Evolutionary conservation across 2,888 invertebrate genomes (phyloP).

Genomic region (Villa cingulata): DNA sequence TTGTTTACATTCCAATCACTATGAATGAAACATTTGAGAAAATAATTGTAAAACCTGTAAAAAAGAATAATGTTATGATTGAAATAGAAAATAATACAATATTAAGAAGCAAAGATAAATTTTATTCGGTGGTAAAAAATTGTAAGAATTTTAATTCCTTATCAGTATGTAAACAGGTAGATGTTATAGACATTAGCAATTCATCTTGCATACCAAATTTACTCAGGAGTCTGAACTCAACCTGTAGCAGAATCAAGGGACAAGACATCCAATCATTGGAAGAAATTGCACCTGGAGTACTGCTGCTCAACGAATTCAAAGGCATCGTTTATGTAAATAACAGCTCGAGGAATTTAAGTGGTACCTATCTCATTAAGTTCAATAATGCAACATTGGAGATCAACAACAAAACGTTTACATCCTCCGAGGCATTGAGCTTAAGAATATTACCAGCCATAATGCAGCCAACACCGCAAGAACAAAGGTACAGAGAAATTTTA

Average conservation of each 20-base stretch:
- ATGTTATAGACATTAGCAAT: conserved; percentile 10
- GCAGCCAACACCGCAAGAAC: conserved; percentile 7
- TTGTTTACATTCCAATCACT: conserved; percentile 14
- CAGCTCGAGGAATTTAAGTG: not conserved
- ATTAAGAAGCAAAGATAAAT: conserved; percentile 9
- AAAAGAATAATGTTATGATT: conserved; percentile 4
- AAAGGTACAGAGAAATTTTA: conserved; percentile 9
- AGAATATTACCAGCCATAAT: conserved; percentile 11
- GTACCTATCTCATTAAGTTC: conserved; percentile 5
- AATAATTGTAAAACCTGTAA: conserved; percentile 10
- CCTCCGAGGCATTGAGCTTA: conserved; percentile 5
- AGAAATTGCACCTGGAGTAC: conserved; percentile 10
- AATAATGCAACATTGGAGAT: conserved; percentile 7
- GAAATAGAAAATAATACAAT: conserved; percentile 9
- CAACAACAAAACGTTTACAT: conserved; percentile 7
- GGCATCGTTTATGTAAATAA: not conserved
- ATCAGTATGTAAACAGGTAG: conserved; percentile 8
- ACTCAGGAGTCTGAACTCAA: conserved; percentile 10
- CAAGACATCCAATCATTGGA: conserved; percentile 11
- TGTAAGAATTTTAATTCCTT: conserved; percentile 11
- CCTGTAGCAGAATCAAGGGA: conserved; percentile 8
- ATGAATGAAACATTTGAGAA: conserved; percentile 10
- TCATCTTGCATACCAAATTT: conserved; percentile 11
- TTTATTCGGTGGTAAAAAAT: conserved; percentile 8
- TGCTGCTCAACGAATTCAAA: conserved; percentile 13